A percentile compares a stretch with the other conserved stretches of the same genome.
These are phyloP conservation scores for Heteromyza rotundicornis DNA, from an alignment of 2,888 invertebrate species.

Conservation along the genomic window DNA sequence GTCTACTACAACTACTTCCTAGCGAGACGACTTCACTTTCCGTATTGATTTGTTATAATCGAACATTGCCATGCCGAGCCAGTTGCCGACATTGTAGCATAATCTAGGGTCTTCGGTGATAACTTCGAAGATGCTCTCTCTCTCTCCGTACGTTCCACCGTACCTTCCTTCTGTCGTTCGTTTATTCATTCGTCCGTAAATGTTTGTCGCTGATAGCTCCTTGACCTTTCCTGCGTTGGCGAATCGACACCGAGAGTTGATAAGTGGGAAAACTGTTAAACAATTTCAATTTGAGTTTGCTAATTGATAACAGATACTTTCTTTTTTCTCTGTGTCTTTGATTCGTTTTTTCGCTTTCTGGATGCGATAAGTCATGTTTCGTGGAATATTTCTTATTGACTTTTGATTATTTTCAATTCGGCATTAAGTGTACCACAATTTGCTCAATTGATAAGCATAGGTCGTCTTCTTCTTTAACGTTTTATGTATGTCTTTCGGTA, in stretches of 20 bases:
- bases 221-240: background rate
- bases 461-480: no score
- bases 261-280: background rate
- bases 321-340: background rate
- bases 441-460: no score
- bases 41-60: background rate
- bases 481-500: no score
- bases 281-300: background rate
- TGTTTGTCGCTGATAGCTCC: background rate
- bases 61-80: background rate
- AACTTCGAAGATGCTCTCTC: background rate
- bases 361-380: background rate
- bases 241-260: background rate
- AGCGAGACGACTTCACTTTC: background rate
- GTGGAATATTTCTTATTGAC: background rate
- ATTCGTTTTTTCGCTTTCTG: background rate
- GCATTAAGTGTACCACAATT: no score
- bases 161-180: background rate
- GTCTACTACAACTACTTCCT: background rate
- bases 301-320: background rate
- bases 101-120: constrained; percentile 1
- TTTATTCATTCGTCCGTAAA: background rate
- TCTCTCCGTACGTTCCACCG: background rate
- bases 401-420: no score
- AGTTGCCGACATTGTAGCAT: background rate